Conservation (phyloP, 1,140 invertebrate genomes). For the Eufriesea mexicana region DNA sequence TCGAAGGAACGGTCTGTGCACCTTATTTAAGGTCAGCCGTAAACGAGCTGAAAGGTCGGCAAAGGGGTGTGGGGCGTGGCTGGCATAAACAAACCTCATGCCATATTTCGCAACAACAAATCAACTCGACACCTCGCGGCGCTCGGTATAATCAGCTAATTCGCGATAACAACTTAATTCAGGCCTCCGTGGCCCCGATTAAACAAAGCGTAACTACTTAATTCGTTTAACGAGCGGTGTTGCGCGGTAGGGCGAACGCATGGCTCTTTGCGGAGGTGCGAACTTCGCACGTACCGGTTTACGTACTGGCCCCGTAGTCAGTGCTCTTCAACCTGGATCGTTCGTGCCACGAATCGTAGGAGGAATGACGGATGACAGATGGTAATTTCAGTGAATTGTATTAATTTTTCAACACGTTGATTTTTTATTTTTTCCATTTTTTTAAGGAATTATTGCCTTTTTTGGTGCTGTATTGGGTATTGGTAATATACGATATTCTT, state of each 20-base stretch:
- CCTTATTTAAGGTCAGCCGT: conserved; percentile 63
- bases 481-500: no score
- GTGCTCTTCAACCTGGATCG: conserved; percentile 15
- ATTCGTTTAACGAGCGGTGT: conserved; percentile 70
- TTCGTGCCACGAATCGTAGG: no score
- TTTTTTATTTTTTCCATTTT: no score
- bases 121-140: conserved; percentile 74
- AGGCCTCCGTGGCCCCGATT: conserved; percentile 73
- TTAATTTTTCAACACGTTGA: no score
- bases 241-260: conserved; percentile 56
- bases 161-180: conserved; percentile 79
- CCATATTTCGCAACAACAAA: conserved; percentile 73
- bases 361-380: no score
- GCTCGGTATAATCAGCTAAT: conserved; percentile 76
- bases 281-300: conserved; percentile 33
- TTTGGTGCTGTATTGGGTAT: no score
- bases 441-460: no score
- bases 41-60: conserved; percentile 60
- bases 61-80: conserved; percentile 48
- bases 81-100: conserved; percentile 65
- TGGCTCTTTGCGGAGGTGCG: conserved; percentile 56
- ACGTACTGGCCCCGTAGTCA: conserved; percentile 17
- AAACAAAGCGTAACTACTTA: conserved; percentile 78
- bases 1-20: conserved; percentile 31
- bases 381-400: no score